Base-by-base conservation (phyloP, 35 echinoderm and acorn worm genomes). In the Apostichopus parvimensis region DNA sequence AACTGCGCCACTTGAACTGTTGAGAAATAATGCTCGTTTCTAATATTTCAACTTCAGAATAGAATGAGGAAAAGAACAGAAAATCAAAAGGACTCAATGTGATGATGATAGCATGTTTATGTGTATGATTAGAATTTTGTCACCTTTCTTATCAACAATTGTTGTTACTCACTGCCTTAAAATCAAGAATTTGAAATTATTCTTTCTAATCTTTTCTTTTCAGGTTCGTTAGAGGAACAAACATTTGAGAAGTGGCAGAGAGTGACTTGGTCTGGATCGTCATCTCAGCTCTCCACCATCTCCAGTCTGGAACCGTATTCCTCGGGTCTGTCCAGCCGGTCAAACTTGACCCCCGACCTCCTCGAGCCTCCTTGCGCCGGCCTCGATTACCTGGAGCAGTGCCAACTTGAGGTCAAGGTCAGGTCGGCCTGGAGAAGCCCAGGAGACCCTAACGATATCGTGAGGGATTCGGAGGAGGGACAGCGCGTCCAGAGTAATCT, bases 291-390 rank as follows among this genome's bases (percentile, higher is more conserved):
- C 18, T 88, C 86, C 4, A 88, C 86, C 24, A 18, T 75, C 18
- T 88, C 86, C 52, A 88, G 61, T 53, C 64, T 72, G 6, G 86
- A 88, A 72, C 86, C 86, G 26, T 88, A 88, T 45, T 88, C 86
- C 24, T 88, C 86, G 3, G 86, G 68, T 11, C 6, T 10, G 12
- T 88, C 86, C 5, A 68, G 86, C 64, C 18, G 34, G 23, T 72
- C 86, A 88, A 75, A 88, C 68, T n/a, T 88, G 21, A 28, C 60
- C 61, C 86, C 60, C 72, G 68, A 88, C 25, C 34, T 45, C 34
- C 60, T 88, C 24, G 17, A 28, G 15, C 24, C 14, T 9, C 9
- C 45, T 45, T 9, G 55, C 10, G 55, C 12, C 34, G 45, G 79
- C 9, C 79, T 14, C 2, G 23, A 52, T 52, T 57, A 82, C 23